Evolutionary conservation across 2,797 vertebrate genomes (phyloP).

Genomic region (Kryptopterus vitreolus): DNA sequence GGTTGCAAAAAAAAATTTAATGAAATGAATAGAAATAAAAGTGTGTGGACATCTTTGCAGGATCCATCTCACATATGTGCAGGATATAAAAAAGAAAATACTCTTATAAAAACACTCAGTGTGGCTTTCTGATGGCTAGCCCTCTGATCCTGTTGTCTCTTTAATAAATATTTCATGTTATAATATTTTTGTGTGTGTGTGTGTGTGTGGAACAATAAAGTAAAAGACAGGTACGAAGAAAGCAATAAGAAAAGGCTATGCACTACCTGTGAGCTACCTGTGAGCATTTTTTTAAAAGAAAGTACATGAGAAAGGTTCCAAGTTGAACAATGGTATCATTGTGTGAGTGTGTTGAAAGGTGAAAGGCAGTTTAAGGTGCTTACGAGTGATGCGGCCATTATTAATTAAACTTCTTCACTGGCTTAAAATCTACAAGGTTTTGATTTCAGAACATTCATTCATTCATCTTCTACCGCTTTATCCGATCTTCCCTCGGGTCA

Average conservation of each 20-base stretch:
- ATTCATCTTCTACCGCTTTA: too few relatives aligned
- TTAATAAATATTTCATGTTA: constrained; percentile 75
- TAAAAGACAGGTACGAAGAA: constrained; percentile 20
- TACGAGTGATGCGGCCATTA: too few relatives aligned
- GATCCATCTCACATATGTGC: constrained; percentile 16
- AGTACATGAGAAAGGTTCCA: constrained; percentile 63
- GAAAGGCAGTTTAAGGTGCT: constrained; percentile 35
- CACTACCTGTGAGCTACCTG: constrained; percentile 56
- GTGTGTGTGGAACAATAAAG: constrained; percentile 29
- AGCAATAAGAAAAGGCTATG: constrained; percentile 16
- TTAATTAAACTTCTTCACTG: too few relatives aligned
- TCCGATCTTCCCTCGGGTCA: too few relatives aligned
- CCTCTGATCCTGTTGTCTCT: constrained; percentile 67
- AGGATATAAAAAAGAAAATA: constrained; percentile 11
- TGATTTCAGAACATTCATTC: too few relatives aligned
- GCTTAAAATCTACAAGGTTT: too few relatives aligned
- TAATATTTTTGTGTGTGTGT: constrained; percentile 71
- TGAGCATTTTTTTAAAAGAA: constrained; percentile 59
- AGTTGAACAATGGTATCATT: constrained; percentile 68
- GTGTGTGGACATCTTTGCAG: not conserved
- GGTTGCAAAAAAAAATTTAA: not conserved
- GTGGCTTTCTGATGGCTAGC: constrained; percentile 38
- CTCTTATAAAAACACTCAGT: constrained; percentile 58
- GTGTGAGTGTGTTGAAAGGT: constrained; percentile 51
- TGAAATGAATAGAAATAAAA: not conserved